phyloP scores from a whole-genome alignment of 2,888 invertebrate genomes.

The Melanchra persicariae region DNA sequence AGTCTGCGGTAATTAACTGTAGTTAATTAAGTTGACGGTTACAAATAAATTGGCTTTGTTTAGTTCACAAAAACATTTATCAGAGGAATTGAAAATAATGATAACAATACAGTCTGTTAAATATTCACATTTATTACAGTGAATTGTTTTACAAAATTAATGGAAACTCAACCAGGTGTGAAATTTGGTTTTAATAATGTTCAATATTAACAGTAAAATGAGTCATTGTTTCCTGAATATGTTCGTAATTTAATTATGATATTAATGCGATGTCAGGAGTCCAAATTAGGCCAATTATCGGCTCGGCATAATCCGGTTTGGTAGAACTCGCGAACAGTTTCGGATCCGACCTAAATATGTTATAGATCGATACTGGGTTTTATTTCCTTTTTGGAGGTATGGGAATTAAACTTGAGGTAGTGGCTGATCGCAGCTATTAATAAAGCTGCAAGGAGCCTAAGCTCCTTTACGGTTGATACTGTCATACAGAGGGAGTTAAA shows the following conservation, averaged over 20 bases:
- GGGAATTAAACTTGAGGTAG: constrained; percentile 3
- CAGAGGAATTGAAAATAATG: neutral
- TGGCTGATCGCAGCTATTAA: neutral
- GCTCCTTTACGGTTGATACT: neutral
- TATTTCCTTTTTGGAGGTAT: constrained; percentile 12
- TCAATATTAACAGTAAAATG: constrained; percentile 19
- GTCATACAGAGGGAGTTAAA: too few species aligned
- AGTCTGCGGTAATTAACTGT: neutral
- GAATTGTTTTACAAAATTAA: constrained; percentile 12
- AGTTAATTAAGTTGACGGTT: constrained; percentile 24
- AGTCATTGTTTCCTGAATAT: constrained; percentile 25
- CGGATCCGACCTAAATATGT: constrained; percentile 57
- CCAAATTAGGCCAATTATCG: constrained; percentile 67
- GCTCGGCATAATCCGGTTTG: constrained; percentile 63
- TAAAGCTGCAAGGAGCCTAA: neutral
- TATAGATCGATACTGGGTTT: constrained; percentile 55
- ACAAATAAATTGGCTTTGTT: constrained; percentile 32
- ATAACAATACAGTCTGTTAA: neutral
- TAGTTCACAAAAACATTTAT: constrained; percentile 5
- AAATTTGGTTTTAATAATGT: neutral
- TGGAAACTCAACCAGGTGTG: neutral
- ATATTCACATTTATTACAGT: neutral
- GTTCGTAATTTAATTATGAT: constrained; percentile 44
- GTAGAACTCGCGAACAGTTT: constrained; percentile 47
- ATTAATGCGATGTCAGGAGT: constrained; percentile 47